Conservation (phyloP, 1,140 invertebrate genomes). For the Chionoecetes opilio region DNA sequence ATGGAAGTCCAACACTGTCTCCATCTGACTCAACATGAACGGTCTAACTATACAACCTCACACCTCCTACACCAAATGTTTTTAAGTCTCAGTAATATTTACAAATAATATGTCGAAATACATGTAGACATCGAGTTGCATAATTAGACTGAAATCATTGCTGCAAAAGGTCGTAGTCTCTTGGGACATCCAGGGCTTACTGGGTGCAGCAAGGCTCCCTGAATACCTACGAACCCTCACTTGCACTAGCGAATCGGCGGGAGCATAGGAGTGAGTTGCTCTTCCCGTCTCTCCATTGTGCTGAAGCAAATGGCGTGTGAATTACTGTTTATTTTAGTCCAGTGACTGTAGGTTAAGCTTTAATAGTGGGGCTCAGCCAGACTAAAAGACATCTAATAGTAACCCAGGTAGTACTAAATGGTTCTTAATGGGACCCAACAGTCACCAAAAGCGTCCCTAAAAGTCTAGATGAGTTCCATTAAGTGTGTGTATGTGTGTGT, state of each 20-base stretch:
- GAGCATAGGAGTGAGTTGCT: constrained; percentile 50
- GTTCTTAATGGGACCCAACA: constrained; percentile 35
- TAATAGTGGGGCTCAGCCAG: constrained; percentile 11
- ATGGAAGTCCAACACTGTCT: too few relatives aligned
- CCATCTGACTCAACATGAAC: too few relatives aligned
- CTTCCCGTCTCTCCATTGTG: constrained; percentile 56
- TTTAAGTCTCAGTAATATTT: too few relatives aligned
- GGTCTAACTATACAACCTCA: too few relatives aligned
- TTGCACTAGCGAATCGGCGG: background rate
- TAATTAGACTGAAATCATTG: background rate
- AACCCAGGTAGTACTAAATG: constrained; percentile 30
- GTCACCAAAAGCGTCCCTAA: background rate
- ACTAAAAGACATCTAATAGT: constrained; percentile 60
- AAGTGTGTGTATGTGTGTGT: background rate
- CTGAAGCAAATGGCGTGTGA: constrained; percentile 65
- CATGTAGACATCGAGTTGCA: too few relatives aligned
- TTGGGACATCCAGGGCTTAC: background rate
- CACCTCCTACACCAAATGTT: too few relatives aligned
- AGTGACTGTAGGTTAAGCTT: constrained; percentile 10
- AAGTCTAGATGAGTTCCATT: background rate
- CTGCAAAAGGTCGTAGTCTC: background rate
- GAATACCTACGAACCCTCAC: background rate
- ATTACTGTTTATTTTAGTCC: constrained; percentile 70
- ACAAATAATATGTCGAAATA: too few relatives aligned
- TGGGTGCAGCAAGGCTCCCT: background rate